These are phyloP conservation scores for Drosophila mercatorum DNA, from an alignment of 2,888 invertebrate species.

Conservation along the genomic window DNA sequence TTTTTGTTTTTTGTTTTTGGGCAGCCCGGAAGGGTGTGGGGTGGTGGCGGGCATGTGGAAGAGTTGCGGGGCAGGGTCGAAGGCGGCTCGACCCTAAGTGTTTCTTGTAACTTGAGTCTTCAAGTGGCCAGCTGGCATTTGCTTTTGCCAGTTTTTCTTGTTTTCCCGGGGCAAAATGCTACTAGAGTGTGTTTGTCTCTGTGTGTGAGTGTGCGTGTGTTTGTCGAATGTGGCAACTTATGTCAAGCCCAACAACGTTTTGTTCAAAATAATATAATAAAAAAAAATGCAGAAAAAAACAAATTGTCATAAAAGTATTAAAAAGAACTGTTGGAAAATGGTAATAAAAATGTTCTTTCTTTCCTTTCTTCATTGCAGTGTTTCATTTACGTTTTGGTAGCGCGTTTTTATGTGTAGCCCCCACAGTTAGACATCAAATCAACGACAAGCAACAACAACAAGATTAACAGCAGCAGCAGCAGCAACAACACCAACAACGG, in stretches of 20 bases:
- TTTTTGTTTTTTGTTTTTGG: slow-evolving; percentile 3
- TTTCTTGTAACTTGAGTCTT: slow-evolving; percentile 81
- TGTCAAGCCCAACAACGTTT: slow-evolving; percentile 65
- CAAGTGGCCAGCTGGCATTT: slow-evolving; percentile 78
- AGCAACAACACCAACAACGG: slow-evolving; percentile 79
- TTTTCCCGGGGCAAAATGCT: slow-evolving; percentile 33
- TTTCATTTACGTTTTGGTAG: slow-evolving; percentile 62
- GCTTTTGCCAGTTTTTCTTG: slow-evolving; percentile 66
- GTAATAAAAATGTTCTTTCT: slow-evolving; percentile 52
- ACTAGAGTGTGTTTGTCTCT: slow-evolving; percentile 4
- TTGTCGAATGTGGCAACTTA: slow-evolving; percentile 62
- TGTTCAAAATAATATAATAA: slow-evolving; percentile 41
- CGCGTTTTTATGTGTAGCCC: slow-evolving; percentile 53
- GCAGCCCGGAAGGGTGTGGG: slow-evolving; percentile 19
- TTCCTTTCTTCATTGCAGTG: slow-evolving; percentile 56
- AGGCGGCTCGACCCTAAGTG: slow-evolving; percentile 68
- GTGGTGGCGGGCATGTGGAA: slow-evolving; percentile 2
- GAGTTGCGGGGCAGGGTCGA: slow-evolving; percentile 29
- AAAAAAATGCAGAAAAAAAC: slow-evolving; percentile 23
- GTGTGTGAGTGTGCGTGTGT: slow-evolving; percentile 7
- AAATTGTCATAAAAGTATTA: slow-evolving; percentile 55
- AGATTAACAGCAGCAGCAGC: slow-evolving; percentile 22
- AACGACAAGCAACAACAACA: slow-evolving; percentile 33
- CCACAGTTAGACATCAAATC: slow-evolving; percentile 44
- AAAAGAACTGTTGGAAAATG: slow-evolving; percentile 48